Conservation (phyloP, 2,888 invertebrate genomes). For the Platycnemis pennipes region DNA sequence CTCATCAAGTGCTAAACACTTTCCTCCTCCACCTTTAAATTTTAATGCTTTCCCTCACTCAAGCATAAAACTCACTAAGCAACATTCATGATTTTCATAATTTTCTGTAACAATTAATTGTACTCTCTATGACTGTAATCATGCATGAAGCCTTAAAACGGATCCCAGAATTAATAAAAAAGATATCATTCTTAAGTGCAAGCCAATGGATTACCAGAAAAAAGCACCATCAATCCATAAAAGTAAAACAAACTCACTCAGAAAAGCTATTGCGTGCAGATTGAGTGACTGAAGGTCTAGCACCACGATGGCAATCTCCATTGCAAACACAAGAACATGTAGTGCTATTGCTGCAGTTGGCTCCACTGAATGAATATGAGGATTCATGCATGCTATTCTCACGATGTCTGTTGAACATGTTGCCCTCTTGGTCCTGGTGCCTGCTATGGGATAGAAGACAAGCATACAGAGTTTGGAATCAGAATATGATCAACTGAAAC, state of each 20-base stretch:
- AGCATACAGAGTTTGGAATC: not conserved
- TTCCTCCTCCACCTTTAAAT: too few species aligned
- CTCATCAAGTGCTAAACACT: too few species aligned
- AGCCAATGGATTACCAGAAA: too few species aligned
- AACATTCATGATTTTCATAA: too few species aligned
- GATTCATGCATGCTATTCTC: not conserved
- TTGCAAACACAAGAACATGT: constrained; percentile 28
- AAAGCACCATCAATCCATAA: not conserved
- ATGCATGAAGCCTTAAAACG: too few species aligned
- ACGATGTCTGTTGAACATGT: constrained; percentile 1
- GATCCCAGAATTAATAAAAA: too few species aligned
- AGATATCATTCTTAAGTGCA: too few species aligned
- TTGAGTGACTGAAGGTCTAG: constrained; percentile 37
- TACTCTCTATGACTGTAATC: too few species aligned
- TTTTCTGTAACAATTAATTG: too few species aligned
- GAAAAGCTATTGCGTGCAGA: constrained; percentile 56
- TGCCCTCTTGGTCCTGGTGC: constrained; percentile 52
- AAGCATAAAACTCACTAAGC: too few species aligned
- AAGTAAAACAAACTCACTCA: constrained; percentile 27
- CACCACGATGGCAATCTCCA: constrained; percentile 31
- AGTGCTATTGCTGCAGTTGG: not conserved
- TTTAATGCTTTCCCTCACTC: too few species aligned
- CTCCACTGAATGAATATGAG: constrained; percentile 20
- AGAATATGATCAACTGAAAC: not conserved
- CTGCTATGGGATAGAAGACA: not conserved